Evolutionary conservation across 2,888 invertebrate species (phyloP), one percentile per base, ranked within the genome.

Genomic region (Epiblema foenella): DNA sequence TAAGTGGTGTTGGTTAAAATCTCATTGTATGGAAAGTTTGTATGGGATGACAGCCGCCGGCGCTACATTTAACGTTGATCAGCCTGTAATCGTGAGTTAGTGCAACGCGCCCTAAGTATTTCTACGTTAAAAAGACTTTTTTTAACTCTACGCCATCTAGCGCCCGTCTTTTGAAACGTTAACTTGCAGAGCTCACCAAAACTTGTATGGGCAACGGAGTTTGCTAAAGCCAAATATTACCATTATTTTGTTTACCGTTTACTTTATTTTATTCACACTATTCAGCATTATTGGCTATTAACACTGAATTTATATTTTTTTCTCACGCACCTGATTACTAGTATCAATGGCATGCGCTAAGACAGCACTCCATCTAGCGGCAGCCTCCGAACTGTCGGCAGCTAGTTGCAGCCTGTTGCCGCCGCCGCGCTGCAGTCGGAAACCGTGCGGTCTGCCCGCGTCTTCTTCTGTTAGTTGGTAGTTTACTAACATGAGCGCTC

Each of bases 401-500:
- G 97, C 97, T 63, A 98, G 95, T 87, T 96, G 96, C 79, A 97
- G 89, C 33, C 96, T 94, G 63, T 95, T 95, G 42, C 95, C 96
- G 77, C 96, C 96, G 65, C 95, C 95, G 75, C 96, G 95, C 82
- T 95, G 95, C 75, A 97, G 92, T 76, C 95, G 94, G 81, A 97
- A 96, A 72, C 96, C 95, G 84, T 96, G 95, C 4, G 95, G 93
- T 75, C 95, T 94, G n/a, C 95, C 96, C 12, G 91, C 93, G 29
- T 95, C 95, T 74, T 95, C 96, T 58, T 95, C 95, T 4, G 92
- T 90, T 10, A 98, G 95, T 73, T 95, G 95, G 87, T 98, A 98
- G 85, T 97, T 97, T 56, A 96, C 95, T 74, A 98, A 94, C 94
- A 97, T 97, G 76, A 98, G 95, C 17, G 98, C 98, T 74, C 98